Evolutionary conservation across 1,140 invertebrate species (phyloP).

Genomic region (Aricia agestis): DNA sequence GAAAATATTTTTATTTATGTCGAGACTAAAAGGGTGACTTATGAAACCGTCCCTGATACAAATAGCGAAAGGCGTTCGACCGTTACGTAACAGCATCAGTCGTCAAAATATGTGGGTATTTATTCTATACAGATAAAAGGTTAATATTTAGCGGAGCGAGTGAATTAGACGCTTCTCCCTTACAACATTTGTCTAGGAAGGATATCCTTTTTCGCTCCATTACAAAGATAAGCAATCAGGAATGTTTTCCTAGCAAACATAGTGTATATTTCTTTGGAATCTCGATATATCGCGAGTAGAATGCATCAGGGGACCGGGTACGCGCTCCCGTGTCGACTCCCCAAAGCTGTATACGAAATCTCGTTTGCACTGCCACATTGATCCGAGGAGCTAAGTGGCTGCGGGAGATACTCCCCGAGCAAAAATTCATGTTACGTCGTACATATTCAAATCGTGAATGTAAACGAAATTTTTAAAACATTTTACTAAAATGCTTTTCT

Average conservation of each 20-base stretch:
- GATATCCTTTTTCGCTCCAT: constrained; percentile 14
- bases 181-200: constrained; percentile 11
- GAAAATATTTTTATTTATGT: background rate
- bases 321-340: background rate
- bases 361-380: constrained; percentile 12
- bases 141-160: background rate
- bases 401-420: background rate
- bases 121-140: background rate
- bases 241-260: constrained; percentile 10
- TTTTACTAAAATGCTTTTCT: background rate
- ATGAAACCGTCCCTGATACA: background rate
- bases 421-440: constrained; percentile 10
- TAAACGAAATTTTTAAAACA: background rate
- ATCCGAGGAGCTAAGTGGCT: constrained; percentile 6
- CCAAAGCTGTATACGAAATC: constrained; percentile 7
- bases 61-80: background rate
- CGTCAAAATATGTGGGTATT: constrained; percentile 1
- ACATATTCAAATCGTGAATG: constrained; percentile 7
- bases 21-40: background rate
- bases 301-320: background rate
- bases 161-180: background rate
- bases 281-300: background rate
- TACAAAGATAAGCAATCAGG: constrained; percentile 14
- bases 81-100: background rate
- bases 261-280: constrained; percentile 2